Base-by-base conservation (phyloP, 2,113 vertebrate genomes). In the Podiceps cristatus region DNA sequence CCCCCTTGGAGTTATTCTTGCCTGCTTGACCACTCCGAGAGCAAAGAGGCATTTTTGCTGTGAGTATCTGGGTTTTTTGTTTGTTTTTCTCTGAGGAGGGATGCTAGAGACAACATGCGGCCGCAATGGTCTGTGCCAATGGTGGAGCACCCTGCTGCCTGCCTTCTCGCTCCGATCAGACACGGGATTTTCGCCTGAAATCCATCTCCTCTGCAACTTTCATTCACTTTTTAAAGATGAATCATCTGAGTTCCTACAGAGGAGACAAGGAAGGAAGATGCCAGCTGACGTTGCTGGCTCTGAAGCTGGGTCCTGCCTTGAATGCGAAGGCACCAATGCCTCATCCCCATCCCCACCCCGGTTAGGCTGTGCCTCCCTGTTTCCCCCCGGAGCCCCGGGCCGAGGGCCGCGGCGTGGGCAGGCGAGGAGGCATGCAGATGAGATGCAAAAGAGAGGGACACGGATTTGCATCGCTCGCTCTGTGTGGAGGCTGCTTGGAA, bases 1-100 rank as follows among this genome's bases (percentile, higher is more conserved):
- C 31, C 50, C 50, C 20, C 24, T 63, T 20, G 35, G 35, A 58
- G 44, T 77, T 27, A 37, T 59, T 63, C 62, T 16, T 29, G 3
- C 3, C 17, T 45, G 27, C 16, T 40, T 68, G 37, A 9, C 33
- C 2, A 0, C 58, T 67, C 37, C 0, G 0, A 45, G 16, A 72
- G 71, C 29, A 45, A 74, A 74, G 5, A 8, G 8, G 2, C 0
- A 20, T 6, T 20, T 56, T 63, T 18, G 0, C 27, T 66, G 62
- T 1, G 1, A 20, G 9, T 14, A 3, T 14, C 16, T 62, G 17
- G 6, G 64, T 60, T 52, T 88, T 13, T 11, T 28, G 64, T 60
- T 52, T 88, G 11, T 11, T 28, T 47, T 25, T 10, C 40, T 37
- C 52, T 18, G 35, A 29, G 50, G 40, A 37, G 50, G 25, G 52